phyloP scores from a whole-genome alignment of 35 echinoderm and acorn worm species.

The Heliocidaris erythrogramma region DNA sequence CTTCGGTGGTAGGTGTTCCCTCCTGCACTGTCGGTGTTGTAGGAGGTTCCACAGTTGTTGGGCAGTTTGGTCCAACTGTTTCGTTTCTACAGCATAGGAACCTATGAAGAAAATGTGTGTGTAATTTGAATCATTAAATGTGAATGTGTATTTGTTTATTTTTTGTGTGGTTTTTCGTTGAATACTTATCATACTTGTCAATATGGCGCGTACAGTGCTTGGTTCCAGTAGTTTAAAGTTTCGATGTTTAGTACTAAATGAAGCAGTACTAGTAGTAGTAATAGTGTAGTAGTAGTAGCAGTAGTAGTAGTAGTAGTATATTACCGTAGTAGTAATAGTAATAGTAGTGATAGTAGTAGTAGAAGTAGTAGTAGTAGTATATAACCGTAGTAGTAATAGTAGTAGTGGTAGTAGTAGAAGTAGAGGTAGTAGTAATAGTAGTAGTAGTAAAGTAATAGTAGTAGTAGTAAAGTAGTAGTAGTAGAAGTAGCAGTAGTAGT shows the following conservation, averaged over 20 bases:
- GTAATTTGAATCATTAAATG: not conserved
- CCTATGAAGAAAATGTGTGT: not conserved
- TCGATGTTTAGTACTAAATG: no score
- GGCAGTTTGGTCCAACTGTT: not conserved
- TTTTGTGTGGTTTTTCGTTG: not conserved
- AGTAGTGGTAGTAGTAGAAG: no score
- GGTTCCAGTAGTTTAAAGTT: no score
- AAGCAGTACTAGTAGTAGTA: no score
- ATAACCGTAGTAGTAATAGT: not conserved
- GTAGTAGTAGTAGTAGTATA: not conserved
- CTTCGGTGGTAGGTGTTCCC: not conserved
- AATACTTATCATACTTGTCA: no score
- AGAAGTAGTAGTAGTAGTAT: not conserved
- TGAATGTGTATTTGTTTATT: not conserved
- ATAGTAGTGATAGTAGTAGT: no score
- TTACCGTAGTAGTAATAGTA: no score
- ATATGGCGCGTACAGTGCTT: not conserved
- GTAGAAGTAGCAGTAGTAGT: no score
- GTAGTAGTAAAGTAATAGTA: no score
- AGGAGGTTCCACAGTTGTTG: conserved; percentile 17
- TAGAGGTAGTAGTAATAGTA: no score
- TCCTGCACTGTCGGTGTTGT: not conserved
- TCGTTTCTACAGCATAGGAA: conserved; percentile 24
- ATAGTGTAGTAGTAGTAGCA: no score
- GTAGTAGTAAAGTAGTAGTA: no score